Evolutionary conservation across 2,113 vertebrate species (phyloP).

Genomic region (Colius striatus): DNA sequence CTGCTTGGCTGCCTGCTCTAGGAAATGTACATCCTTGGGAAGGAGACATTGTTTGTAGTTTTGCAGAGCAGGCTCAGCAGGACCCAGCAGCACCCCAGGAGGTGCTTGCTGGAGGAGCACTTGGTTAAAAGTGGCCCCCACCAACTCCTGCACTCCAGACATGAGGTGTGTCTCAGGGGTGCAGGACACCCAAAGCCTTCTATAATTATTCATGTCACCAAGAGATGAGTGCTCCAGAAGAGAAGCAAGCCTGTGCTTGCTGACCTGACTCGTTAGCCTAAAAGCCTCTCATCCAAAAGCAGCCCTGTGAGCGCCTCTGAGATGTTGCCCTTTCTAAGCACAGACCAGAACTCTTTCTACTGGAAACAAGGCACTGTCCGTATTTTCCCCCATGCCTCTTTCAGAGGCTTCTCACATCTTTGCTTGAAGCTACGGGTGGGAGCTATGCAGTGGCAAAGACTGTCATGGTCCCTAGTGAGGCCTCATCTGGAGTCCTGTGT

Average conservation of each 20-base stretch:
- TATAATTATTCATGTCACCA: neutral
- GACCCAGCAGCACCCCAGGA: neutral
- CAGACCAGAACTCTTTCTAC: neutral
- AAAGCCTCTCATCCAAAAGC: neutral
- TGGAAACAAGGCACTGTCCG: neutral
- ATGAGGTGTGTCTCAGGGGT: neutral
- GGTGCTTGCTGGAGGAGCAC: neutral
- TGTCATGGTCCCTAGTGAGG: fast-evolving
- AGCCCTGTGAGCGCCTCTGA: neutral
- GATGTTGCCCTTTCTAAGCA: neutral
- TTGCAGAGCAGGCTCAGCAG: neutral
- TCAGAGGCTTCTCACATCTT: neutral
- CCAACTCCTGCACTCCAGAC: neutral
- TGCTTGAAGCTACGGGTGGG: neutral
- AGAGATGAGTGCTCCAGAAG: neutral
- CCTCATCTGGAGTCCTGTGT: too few relatives aligned
- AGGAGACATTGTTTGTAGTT: neutral
- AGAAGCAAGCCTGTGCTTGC: neutral
- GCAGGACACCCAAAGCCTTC: neutral
- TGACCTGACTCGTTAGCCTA: neutral
- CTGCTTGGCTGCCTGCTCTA: neutral
- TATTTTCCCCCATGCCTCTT: neutral
- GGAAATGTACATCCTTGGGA: neutral
- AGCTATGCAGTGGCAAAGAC: neutral
- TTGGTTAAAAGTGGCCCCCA: neutral